Conservation (phyloP, 2,888 invertebrate species). For the Megamerina dolium region DNA sequence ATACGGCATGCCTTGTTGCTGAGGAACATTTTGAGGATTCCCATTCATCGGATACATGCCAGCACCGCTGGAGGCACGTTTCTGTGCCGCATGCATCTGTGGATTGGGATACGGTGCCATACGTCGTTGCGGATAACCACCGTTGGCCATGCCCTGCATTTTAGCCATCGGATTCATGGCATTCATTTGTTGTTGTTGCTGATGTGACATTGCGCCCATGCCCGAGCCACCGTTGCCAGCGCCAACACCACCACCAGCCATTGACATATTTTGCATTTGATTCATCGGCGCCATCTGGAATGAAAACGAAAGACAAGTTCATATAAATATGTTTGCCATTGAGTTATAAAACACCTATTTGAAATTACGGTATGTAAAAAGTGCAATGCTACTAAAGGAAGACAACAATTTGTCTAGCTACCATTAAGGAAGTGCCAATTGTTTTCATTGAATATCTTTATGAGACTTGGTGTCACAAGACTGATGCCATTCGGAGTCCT, state of each 20-base stretch:
- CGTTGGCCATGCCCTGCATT: slow-evolving; percentile 53
- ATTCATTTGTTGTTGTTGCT: slow-evolving; percentile 51
- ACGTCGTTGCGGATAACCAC: slow-evolving; percentile 65
- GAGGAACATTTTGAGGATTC: slow-evolving; percentile 55
- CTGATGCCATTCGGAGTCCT: too few relatives aligned
- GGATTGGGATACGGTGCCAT: slow-evolving; percentile 82
- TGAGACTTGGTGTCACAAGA: too few relatives aligned
- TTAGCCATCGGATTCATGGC: slow-evolving; percentile 63
- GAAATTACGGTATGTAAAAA: not conserved
- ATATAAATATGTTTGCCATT: not conserved
- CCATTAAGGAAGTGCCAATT: too few relatives aligned
- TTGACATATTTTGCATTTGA: slow-evolving; percentile 69
- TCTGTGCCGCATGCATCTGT: slow-evolving; percentile 78
- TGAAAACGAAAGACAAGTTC: not conserved
- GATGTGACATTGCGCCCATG: slow-evolving; percentile 18
- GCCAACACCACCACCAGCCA: slow-evolving; percentile 48
- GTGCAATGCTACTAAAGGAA: too few relatives aligned
- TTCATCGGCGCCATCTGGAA: slow-evolving; percentile 65
- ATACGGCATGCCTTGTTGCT: slow-evolving; percentile 42
- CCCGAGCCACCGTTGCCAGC: slow-evolving; percentile 54
- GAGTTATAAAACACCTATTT: not conserved
- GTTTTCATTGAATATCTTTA: too few relatives aligned
- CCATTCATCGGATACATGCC: slow-evolving; percentile 52
- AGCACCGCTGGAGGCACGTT: too few relatives aligned
- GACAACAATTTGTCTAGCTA: too few relatives aligned